Evolutionary conservation across 2,113 vertebrate species (phyloP), one percentile per base, ranked within the genome.

Genomic region (Maylandia zebra): DNA sequence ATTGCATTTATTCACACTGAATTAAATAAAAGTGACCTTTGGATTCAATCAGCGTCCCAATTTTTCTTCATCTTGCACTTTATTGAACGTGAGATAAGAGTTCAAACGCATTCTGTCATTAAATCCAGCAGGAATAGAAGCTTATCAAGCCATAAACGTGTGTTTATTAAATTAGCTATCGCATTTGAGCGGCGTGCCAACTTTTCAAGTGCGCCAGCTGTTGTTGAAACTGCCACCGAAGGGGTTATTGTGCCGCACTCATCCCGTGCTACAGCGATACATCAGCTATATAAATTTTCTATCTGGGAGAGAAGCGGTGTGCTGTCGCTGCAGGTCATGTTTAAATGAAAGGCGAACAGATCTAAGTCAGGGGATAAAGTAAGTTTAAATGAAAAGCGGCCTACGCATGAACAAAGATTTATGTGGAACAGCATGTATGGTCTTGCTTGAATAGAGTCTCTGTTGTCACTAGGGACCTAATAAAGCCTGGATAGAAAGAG

Each of bases 11-110:
- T 91, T 93, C 89, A 92, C 86, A 87, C 83, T 91, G 89, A 94
- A 95, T 86, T 90, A 83, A 95, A 95, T 95, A 93, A 95, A 96
- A 96, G 93, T 96, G 93, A 95, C 95, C 95, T 96, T 96, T 85
- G 91, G 84, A 92, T 78, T 92, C 55, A 50, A 30, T 81, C 56
- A 16, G 2, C 8, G 14, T 78, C 45, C 2, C 7, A 10, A 8
- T 64, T 32, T 79, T 34, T 10, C 48, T 9, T 55, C 81, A 7
- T 38, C 50, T 11, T 74, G 13, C 38, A 27, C 30, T 48, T 79
- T 30, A 64, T 16, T 74, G 36, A 76, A 8, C 0, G 3, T 5
- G 2, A 32, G 27, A 8, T 78, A 78, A 3, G 45, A 34, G 45
- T 48, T 78, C 52, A 34, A 78, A 34, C 2, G 4, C 36, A 30